These are phyloP conservation scores for Mus musculus DNA, from an alignment of 2,113 vertebrate genomes.

Conservation along the genomic window GRCm39 chr13:41202001-41202500, in stretches of 20 bases:
- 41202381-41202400: background rate
- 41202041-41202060: no score
- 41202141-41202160: background rate
- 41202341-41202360: constrained; percentile 25
- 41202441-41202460: background rate
- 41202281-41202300: background rate
- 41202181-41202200: background rate
- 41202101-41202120: background rate
- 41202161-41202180: background rate
- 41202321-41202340: background rate
- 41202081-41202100: background rate
- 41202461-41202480: background rate
- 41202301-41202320: constrained; percentile 22
- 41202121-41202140: background rate
- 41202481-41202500: background rate
- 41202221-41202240: background rate
- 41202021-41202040: no score
- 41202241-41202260: background rate
- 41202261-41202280: background rate
- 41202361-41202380: background rate
- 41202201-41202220: background rate
- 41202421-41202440: background rate
- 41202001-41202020: no score
- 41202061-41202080: background rate
- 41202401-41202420: background rate